Percentiles rank a stretch among this genome's conserved stretches.
Conservation (phyloP, 2,797 vertebrate species). For the Oreochromis mossambicus region DNA sequence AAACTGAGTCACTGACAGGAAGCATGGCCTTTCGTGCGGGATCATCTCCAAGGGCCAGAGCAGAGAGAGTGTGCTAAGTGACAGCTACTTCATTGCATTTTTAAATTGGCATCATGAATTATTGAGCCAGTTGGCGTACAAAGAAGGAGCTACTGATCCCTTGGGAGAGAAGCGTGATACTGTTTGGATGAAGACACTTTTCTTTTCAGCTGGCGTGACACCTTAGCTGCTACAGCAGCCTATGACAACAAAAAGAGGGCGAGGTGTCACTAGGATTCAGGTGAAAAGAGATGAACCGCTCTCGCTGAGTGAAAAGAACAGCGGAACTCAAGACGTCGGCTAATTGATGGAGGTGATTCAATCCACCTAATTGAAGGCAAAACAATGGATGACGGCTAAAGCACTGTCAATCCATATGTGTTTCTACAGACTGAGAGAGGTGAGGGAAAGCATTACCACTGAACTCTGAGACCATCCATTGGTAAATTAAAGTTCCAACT, state of each 20-base stretch:
- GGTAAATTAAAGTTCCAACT: constrained; percentile 53
- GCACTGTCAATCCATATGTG: constrained; percentile 27
- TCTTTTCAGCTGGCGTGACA: constrained; percentile 79
- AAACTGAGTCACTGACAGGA: constrained; percentile 80
- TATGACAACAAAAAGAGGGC: constrained; percentile 56
- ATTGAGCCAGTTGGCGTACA: constrained; percentile 59
- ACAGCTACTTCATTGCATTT: constrained; percentile 75
- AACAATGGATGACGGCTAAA: constrained; percentile 27
- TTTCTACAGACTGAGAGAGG: constrained; percentile 35
- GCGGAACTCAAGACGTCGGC: constrained; percentile 60
- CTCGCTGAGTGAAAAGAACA: constrained; percentile 57
- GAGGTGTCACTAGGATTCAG: constrained; percentile 55
- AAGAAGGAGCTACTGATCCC: constrained; percentile 68
- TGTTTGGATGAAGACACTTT: constrained; percentile 75
- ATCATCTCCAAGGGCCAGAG: constrained; percentile 56
- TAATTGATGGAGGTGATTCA: constrained; percentile 65
- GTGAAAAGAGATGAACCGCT: constrained; percentile 59
- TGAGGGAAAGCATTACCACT: constrained; percentile 57
- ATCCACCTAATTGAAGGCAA: constrained; percentile 68
- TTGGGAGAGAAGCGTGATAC: constrained; percentile 67
- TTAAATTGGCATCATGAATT: constrained; percentile 74
- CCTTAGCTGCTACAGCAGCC: constrained; percentile 69
- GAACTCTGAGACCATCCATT: constrained; percentile 50
- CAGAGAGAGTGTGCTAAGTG: constrained; percentile 76
- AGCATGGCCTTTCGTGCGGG: constrained; percentile 52